These are phyloP conservation scores for Bovichtus diacanthus DNA, from an alignment of 2,797 vertebrate genomes.

Conservation along the genomic window DNA sequence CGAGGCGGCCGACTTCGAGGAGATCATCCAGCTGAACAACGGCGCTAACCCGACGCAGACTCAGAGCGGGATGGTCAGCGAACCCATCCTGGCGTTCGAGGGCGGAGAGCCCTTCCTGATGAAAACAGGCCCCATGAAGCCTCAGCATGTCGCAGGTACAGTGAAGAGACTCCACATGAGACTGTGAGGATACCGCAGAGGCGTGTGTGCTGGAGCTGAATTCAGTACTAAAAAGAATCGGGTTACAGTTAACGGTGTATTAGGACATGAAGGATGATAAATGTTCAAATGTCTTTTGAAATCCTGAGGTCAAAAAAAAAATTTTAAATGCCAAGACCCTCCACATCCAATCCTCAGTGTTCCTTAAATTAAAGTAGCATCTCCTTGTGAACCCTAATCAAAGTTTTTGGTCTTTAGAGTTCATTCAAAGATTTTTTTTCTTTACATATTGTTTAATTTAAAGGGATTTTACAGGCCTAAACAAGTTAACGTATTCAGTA, in stretches of 20 bases:
- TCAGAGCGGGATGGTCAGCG: constrained; percentile 63
- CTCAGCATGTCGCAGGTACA: constrained; percentile 93
- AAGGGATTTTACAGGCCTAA: neutral
- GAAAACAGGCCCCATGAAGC: constrained; percentile 91
- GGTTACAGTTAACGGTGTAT: neutral
- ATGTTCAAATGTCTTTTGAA: neutral
- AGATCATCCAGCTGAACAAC: constrained; percentile 81
- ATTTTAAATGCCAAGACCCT: neutral
- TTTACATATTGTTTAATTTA: neutral
- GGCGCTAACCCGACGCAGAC: constrained; percentile 64
- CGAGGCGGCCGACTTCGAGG: constrained; percentile 74
- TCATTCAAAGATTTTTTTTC: neutral
- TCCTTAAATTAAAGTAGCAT: neutral
- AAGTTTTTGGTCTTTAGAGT: neutral
- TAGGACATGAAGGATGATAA: neutral
- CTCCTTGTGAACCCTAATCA: neutral
- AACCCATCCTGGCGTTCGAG: constrained; percentile 90
- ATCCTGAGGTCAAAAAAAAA: neutral
- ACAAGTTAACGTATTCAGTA: neutral
- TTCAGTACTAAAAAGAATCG: neutral
- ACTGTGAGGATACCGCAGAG: neutral
- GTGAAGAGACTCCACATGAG: neutral
- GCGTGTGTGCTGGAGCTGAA: neutral
- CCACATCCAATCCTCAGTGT: neutral
- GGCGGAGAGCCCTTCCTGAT: constrained; percentile 92